These are phyloP conservation scores for Bombus balteatus DNA, from an alignment of 1,140 invertebrate species.

Conservation along the genomic window DNA sequence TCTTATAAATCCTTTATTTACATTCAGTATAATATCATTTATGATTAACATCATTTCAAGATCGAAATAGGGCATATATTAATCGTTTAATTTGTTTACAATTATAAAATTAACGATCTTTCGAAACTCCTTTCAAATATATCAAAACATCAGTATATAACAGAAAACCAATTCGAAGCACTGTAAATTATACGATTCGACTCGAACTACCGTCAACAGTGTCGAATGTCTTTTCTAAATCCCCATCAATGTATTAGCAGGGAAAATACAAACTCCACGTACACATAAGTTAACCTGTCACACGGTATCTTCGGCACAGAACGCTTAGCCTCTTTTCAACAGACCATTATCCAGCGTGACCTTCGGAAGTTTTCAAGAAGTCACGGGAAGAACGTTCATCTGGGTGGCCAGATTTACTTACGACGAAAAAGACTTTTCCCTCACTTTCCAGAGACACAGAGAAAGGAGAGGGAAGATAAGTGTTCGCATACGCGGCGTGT, in stretches of 20 bases:
- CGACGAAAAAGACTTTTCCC: background rate
- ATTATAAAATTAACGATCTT: background rate
- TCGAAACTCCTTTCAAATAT: background rate
- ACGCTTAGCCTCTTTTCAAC: background rate
- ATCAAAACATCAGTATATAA: background rate
- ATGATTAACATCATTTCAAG: background rate
- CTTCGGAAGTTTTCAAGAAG: constrained; percentile 3
- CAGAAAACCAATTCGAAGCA: no score
- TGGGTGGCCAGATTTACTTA: background rate
- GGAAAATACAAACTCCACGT: background rate
- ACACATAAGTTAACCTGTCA: background rate
- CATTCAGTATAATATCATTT: background rate
- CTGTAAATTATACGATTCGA: background rate
- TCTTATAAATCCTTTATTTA: no score
- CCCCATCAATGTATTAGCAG: background rate
- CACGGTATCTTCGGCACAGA: background rate
- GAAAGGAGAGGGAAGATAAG: background rate
- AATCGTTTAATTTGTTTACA: background rate
- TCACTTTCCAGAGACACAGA: background rate
- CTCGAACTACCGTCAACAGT: background rate
- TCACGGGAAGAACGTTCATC: no score
- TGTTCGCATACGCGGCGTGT: background rate
- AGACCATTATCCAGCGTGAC: background rate
- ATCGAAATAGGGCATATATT: no score
- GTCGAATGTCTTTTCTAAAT: background rate